Evolutionary conservation across 2,797 vertebrate species (phyloP).

Genomic region (Pteropus rufus): DNA sequence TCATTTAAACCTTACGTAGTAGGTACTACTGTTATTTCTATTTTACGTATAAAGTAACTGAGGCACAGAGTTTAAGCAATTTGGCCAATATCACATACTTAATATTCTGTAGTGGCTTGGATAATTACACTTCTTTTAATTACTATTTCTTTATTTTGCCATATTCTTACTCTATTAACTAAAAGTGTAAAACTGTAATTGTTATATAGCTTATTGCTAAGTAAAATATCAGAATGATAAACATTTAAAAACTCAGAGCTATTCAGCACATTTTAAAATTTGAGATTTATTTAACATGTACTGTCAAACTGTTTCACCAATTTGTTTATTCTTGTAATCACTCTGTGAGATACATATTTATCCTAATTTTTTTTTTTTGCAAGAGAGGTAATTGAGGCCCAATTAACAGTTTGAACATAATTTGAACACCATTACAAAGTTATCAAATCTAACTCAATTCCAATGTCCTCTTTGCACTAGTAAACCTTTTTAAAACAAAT

Average conservation of each 20-base stretch:
- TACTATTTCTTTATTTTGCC: neutral
- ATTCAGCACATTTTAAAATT: neutral
- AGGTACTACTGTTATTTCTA: neutral
- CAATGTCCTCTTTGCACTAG: neutral
- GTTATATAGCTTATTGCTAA: neutral
- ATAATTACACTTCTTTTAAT: neutral
- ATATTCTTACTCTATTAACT: slow-evolving; percentile 3
- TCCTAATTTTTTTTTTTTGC: neutral
- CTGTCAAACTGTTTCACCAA: neutral
- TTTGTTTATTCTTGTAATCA: neutral
- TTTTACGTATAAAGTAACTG: slow-evolving; percentile 17
- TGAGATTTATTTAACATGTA: neutral
- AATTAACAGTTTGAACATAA: neutral
- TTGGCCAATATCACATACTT: neutral
- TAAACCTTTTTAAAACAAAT: neutral
- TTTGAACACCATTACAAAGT: neutral
- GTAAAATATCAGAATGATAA: neutral
- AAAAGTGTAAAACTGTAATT: neutral
- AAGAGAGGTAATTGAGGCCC: neutral
- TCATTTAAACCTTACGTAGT: neutral
- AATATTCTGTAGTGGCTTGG: neutral
- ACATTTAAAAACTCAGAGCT: neutral
- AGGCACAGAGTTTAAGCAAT: neutral
- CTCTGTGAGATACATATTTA: neutral
- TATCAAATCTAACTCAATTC: slow-evolving; percentile 7